These are phyloP conservation scores for Peribatodes rhomboidaria DNA, from an alignment of 2,888 invertebrate genomes.

Conservation along the genomic window DNA sequence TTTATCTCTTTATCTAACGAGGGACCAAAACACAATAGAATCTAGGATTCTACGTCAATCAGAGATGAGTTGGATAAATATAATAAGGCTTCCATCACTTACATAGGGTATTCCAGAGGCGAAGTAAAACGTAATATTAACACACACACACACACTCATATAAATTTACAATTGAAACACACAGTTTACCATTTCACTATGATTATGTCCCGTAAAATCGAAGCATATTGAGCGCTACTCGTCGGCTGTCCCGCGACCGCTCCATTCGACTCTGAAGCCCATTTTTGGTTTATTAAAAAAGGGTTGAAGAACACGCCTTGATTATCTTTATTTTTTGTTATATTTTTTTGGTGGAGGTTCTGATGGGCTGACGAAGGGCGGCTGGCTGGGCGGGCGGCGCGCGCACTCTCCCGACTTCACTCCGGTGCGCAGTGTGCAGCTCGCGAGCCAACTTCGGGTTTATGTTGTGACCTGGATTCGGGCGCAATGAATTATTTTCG, in stretches of 20 bases:
- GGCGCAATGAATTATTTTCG: conserved; percentile 79
- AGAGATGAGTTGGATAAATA: not conserved
- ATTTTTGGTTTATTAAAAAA: conserved; percentile 30
- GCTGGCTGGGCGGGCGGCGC: conserved; percentile 54
- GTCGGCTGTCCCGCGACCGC: conserved; percentile 5
- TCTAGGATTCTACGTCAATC: not conserved
- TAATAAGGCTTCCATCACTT: conserved; percentile 47
- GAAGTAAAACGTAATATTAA: conserved; percentile 48
- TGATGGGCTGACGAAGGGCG: conserved; percentile 57
- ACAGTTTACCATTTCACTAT: conserved; percentile 43
- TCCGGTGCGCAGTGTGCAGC: conserved; percentile 23
- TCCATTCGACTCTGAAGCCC: conserved; percentile 4
- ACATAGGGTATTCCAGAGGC: conserved; percentile 61
- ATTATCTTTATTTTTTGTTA: conserved; percentile 49
- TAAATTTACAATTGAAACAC: conserved; percentile 45
- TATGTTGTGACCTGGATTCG: conserved; percentile 72
- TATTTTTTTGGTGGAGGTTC: conserved; percentile 56
- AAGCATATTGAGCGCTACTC: conserved; percentile 52
- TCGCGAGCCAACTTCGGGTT: conserved; percentile 50
- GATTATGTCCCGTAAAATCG: conserved; percentile 49
- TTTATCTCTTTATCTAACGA: no score
- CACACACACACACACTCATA: conserved; percentile 49
- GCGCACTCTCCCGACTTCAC: conserved; percentile 65
- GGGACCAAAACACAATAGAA: no score
- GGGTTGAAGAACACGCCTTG: conserved; percentile 10